Percentiles rank a stretch among this genome's conserved stretches.
These are phyloP conservation scores for Smithornis capensis DNA, from an alignment of 2,113 vertebrate species.

Conservation along the genomic window DNA sequence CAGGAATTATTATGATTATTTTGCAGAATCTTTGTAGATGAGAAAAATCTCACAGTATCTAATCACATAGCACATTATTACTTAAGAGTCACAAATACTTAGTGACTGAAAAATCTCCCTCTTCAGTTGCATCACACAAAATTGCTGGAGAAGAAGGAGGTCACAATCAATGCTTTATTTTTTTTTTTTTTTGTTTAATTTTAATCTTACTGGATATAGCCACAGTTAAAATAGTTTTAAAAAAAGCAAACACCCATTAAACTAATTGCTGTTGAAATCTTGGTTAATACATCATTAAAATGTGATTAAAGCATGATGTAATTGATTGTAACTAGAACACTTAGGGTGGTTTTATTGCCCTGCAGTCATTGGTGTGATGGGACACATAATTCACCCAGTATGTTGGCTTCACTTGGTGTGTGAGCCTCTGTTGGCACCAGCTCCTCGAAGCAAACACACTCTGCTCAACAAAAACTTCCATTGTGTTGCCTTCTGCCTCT, in stretches of 20 bases:
- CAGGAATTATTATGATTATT: neutral
- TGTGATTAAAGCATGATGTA: constrained; percentile 68
- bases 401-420: constrained; percentile 43
- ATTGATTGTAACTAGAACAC: constrained; percentile 69
- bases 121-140: neutral
- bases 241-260: constrained; percentile 30
- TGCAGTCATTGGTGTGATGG: constrained; percentile 57
- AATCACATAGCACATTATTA: neutral
- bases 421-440: constrained; percentile 7
- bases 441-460: neutral
- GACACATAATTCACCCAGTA: constrained; percentile 73
- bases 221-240: constrained; percentile 51
- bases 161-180: constrained; percentile 23
- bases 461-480: constrained; percentile 53
- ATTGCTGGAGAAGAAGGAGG: constrained; percentile 35
- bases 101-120: neutral
- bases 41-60: neutral
- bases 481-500: constrained; percentile 2
- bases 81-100: neutral
- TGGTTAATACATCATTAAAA: constrained; percentile 72
- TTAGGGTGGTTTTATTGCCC: constrained; percentile 66
- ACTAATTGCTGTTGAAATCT: constrained; percentile 68
- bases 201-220: constrained; percentile 20
- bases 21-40: neutral
- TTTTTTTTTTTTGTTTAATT: no score